Base-by-base conservation (phyloP, 2,888 invertebrate genomes). In the Acleris literana region DNA sequence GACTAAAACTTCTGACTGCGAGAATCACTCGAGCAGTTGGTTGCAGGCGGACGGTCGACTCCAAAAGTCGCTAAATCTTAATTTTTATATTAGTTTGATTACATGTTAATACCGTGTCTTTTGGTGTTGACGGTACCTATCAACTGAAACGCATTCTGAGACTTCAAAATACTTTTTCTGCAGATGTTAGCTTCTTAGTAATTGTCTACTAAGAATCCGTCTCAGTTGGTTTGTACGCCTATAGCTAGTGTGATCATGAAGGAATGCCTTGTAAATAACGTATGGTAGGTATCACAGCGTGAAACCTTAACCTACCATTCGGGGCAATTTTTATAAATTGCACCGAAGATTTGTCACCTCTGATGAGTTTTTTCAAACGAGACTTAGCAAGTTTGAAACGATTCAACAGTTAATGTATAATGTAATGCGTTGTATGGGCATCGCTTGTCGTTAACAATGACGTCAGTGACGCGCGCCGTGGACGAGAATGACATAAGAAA, bases 401-500 rank as follows among this genome's bases (percentile, higher is more conserved):
- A 56, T 39, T 70, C 70, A 65, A 69, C 55, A 55, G 43, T n/a
- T 73, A 70, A 68, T 73, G 69, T 63, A 71, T 70, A 55, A 68
- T 56, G 64, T 62, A 53, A 58, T 66, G 87, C 90, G 85, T 89
- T 88, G 90, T 89, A 87, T 90, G 90, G 89, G 86, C 88, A 88
- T 89, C 85, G 92, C 92, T 92, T 91, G 86, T 89, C 90, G 91
- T 92, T 92, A 91, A 91, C 92, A 87, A 83, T 85, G 89, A 83
- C 86, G 85, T 80, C 74, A 80, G 86, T 84, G 86, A 76, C 67
- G 68, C 70, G 69, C 71, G 70, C 75, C 77, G 77, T 80, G 79
- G 80, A 78, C 80, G 78, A 22, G 81, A 78, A 80, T 70, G 52
- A 61, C 54, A 17, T 25, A 29, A 52, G 48, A 13, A 20, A 20